These are phyloP conservation scores for Zootoca vivipara DNA, from an alignment of 2,113 vertebrate genomes.

Conservation along the genomic window DNA sequence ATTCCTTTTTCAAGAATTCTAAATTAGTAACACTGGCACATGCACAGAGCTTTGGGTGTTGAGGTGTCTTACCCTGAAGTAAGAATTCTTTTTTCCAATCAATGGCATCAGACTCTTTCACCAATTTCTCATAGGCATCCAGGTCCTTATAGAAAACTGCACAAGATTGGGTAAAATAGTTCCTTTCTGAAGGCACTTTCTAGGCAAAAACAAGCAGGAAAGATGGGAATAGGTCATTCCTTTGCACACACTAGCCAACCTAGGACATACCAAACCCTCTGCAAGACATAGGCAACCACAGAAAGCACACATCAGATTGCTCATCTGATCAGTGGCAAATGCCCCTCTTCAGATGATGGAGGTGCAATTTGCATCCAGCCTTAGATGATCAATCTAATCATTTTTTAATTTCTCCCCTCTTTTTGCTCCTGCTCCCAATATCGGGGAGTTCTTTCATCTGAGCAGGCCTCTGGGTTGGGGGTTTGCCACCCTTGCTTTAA, in stretches of 20 bases:
- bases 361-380: too few species aligned
- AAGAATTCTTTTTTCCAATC: conserved; percentile 11
- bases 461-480: too few species aligned
- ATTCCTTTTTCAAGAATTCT: neutral
- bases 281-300: too few species aligned
- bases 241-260: neutral
- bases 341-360: too few species aligned
- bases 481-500: neutral
- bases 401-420: too few species aligned
- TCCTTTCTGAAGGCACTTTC: neutral
- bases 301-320: too few species aligned
- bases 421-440: too few species aligned
- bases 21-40: neutral
- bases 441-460: too few species aligned
- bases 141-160: conserved; percentile 10
- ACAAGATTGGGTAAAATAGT: neutral
- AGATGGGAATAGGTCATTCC: too few species aligned
- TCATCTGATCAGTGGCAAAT: too few species aligned
- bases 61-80: neutral
- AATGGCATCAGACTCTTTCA: conserved; percentile 6
- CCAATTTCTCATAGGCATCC: neutral
- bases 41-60: neutral
- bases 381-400: too few species aligned
- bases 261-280: neutral
- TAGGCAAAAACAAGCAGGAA: neutral